A percentile compares a stretch with the other conserved stretches of the same genome.
Evolutionary conservation across 1,140 invertebrate genomes (phyloP).

Genomic region (Drosophila suzukii): DNA sequence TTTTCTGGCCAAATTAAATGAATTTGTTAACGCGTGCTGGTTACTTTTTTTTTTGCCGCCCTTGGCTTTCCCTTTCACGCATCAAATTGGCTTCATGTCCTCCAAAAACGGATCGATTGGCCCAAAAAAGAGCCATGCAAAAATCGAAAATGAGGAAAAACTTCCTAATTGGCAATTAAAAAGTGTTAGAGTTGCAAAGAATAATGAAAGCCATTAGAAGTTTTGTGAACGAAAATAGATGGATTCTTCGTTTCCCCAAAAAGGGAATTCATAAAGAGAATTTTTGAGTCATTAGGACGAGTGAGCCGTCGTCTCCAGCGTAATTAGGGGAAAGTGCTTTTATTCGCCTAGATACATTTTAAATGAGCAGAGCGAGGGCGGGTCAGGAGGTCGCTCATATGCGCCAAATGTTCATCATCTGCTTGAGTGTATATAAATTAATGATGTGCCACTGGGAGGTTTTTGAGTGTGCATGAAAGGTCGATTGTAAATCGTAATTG

Average conservation of each 20-base stretch:
- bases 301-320: not conserved
- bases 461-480: conserved; percentile 27
- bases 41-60: conserved; percentile 45
- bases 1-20: conserved; percentile 67
- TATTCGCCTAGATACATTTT: conserved; percentile 47
- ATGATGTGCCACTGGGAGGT: conserved; percentile 60
- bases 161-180: conserved; percentile 80
- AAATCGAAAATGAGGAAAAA: conserved; percentile 49
- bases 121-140: conserved; percentile 17
- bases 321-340: conserved; percentile 59
- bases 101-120: conserved; percentile 55
- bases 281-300: conserved; percentile 14
- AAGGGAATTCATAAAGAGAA: conserved; percentile 19
- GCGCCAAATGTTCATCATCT: conserved; percentile 10
- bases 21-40: conserved; percentile 74
- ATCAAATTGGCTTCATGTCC: conserved; percentile 48
- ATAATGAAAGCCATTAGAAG: conserved; percentile 60
- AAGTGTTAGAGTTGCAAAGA: conserved; percentile 50
- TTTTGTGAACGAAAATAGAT: conserved; percentile 36
- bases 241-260: not conserved
- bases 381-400: not conserved
- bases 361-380: conserved; percentile 39
- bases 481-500: conserved; percentile 70
- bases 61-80: conserved; percentile 58
- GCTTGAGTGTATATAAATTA: conserved; percentile 47